These are phyloP conservation scores for Lethrus apterus DNA, from an alignment of 1,140 invertebrate genomes.

Conservation along the genomic window DNA sequence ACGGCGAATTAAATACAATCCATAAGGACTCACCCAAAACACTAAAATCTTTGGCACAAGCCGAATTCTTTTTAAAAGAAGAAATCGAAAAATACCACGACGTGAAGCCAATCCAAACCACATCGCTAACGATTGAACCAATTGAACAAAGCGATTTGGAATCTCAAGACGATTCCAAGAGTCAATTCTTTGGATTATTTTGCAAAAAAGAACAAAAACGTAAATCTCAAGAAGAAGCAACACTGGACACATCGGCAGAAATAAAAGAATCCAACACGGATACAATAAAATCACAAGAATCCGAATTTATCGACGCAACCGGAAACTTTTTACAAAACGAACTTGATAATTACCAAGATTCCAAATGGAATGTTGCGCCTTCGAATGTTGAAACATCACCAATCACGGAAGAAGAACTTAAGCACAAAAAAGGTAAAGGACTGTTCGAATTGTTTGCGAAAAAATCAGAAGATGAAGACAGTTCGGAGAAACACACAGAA, in stretches of 20 bases:
- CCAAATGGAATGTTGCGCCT: constrained; percentile 17
- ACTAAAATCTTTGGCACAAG: neutral
- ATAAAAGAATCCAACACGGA: too few species aligned
- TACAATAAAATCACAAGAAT: too few species aligned
- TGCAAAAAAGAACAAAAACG: constrained; percentile 15
- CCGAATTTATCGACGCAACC: too few species aligned
- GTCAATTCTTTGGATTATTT: constrained; percentile 20
- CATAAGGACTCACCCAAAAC: too few species aligned
- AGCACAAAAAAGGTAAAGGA: constrained; percentile 11
- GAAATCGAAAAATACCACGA: neutral
- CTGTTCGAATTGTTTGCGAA: constrained; percentile 18
- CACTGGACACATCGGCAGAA: too few species aligned
- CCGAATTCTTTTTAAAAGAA: neutral
- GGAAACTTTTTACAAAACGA: too few species aligned
- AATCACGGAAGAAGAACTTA: constrained; percentile 6
- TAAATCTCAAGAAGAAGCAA: constrained; percentile 6
- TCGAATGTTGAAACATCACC: neutral
- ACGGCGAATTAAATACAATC: too few species aligned
- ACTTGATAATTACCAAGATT: too few species aligned
- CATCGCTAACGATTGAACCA: neutral
- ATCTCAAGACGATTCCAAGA: constrained; percentile 7
- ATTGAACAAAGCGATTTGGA: constrained; percentile 1
- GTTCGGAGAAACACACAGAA: neutral
- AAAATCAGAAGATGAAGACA: constrained; percentile 12
- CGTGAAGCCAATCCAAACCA: too few species aligned